These are phyloP conservation scores for Macrostomum lignano DNA, from an alignment of 1,140 invertebrate genomes.

Conservation along the genomic window DNA sequence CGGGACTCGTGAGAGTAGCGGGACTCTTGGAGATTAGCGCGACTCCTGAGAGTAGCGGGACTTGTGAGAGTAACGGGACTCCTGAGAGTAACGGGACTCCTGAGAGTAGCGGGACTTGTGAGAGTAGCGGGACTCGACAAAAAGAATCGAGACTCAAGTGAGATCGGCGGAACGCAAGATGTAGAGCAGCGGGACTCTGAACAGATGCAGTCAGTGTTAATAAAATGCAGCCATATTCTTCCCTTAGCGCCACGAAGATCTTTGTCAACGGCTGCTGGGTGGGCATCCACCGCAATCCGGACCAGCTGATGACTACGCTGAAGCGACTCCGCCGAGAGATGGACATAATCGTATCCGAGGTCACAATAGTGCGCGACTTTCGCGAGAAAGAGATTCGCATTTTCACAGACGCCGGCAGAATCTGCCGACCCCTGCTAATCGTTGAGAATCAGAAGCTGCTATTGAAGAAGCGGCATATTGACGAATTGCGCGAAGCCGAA, in stretches of 20 bases:
- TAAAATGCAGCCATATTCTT: no score
- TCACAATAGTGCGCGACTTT: slow-evolving; percentile 90
- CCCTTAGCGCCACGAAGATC: slow-evolving; percentile 82
- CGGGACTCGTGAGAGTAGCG: no score
- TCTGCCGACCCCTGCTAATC: slow-evolving; percentile 78
- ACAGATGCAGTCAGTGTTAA: no score
- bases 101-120: no score
- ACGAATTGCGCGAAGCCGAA: slow-evolving; percentile 60
- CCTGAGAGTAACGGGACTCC: no score
- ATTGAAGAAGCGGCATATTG: slow-evolving; percentile 69
- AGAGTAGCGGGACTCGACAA: no score
- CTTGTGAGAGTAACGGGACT: no score
- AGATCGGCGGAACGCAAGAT: no score
- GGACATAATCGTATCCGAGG: slow-evolving; percentile 97
- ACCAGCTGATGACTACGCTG: slow-evolving; percentile 82
- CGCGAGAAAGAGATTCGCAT: slow-evolving; percentile 86
- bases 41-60: no score
- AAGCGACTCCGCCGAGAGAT: slow-evolving; percentile 79
- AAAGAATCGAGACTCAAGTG: no score
- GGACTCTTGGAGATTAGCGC: no score
- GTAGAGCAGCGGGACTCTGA: no score
- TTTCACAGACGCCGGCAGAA: slow-evolving; percentile 86
- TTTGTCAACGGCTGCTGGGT: slow-evolving; percentile 98
- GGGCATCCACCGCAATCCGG: slow-evolving; percentile 85
- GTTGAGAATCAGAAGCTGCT: slow-evolving; percentile 72